Percentiles rank a stretch among this genome's conserved stretches.
phyloP scores from a whole-genome alignment of 2,113 vertebrate species.

The Neotoma lepida region DNA sequence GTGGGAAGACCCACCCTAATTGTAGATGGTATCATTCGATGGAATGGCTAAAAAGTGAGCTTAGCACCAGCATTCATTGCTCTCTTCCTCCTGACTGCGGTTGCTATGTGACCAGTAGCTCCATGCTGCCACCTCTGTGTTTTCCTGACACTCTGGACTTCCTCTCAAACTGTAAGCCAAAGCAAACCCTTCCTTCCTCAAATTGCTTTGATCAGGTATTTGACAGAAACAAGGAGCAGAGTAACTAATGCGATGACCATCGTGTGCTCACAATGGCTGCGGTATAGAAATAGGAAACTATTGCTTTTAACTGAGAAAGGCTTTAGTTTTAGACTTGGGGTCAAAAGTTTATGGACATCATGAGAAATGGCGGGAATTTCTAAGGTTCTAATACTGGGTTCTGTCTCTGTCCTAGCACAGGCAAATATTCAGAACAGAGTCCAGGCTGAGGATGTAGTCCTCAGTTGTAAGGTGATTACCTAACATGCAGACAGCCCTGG shows the following conservation, averaged over 20 bases:
- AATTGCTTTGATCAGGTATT: background rate
- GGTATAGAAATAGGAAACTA: background rate
- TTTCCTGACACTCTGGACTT: background rate
- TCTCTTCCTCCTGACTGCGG: background rate
- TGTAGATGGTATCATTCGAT: background rate
- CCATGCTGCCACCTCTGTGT: background rate
- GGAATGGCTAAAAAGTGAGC: background rate
- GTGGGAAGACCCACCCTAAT: background rate
- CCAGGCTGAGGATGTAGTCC: too few species aligned
- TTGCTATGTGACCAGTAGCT: background rate
- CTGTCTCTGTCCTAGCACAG: too few species aligned
- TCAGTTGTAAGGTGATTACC: too few species aligned
- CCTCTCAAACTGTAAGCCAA: background rate
- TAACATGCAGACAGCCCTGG: too few species aligned
- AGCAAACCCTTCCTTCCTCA: background rate
- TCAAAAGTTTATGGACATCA: too few species aligned
- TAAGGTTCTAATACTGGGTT: too few species aligned
- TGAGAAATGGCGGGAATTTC: too few species aligned
- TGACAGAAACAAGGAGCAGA: background rate
- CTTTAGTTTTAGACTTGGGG: too few species aligned
- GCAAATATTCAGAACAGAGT: too few species aligned
- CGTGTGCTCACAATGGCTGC: background rate
- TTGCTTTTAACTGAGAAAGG: too few species aligned
- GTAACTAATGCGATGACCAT: background rate
- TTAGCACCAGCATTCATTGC: background rate